Base-by-base conservation (phyloP, 2,113 vertebrate species). In the Alouatta palliata region DNA sequence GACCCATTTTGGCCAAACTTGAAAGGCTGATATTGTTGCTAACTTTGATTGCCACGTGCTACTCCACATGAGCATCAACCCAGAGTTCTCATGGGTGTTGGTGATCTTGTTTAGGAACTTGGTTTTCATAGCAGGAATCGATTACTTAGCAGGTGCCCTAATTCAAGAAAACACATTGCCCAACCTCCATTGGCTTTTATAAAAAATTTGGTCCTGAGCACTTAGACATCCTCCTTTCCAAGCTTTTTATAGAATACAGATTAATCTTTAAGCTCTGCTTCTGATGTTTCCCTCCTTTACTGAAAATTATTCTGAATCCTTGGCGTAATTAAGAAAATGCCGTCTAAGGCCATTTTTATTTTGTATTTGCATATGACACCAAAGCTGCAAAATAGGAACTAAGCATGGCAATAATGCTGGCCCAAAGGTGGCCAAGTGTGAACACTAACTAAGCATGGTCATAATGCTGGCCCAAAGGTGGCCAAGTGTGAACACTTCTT, bases 301-400 rank as follows among this genome's bases (percentile, higher is more conserved):
- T 87, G 95, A 96, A 98, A 97, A 98, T 96, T 61, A 94, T 85
- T 95, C 96, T 96, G 96, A 98, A 81, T 98, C 98, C 96, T 98
- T 98, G 98, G 45, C 94, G 66, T 98, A 98, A 98, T 98, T 98
- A 98, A 98, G 97, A 96, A 98, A 98, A 98, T 92, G 97, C 81
- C 98, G 97, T 98, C 97, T 98, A 96, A 98, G 98, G 96, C 97
- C 98, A 68, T 30, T 54, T 56, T 82, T 97, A 64, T 91, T 96
- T 94, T 77, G 61, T 95, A 93, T 98, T 98, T 97, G 96, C 97
- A 88, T 90, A 97, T 98, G 93, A 98, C 87, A 93, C 95, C 96
- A 98, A 97, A 98, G 98, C 99, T 99, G 98, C 98, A 99, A 99
- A 99, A 98, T 95, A 98, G 98, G 98, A 99, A 98, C 98, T 98